Conservation (phyloP, 2,888 invertebrate genomes). For the Drosophila siamana region DNA sequence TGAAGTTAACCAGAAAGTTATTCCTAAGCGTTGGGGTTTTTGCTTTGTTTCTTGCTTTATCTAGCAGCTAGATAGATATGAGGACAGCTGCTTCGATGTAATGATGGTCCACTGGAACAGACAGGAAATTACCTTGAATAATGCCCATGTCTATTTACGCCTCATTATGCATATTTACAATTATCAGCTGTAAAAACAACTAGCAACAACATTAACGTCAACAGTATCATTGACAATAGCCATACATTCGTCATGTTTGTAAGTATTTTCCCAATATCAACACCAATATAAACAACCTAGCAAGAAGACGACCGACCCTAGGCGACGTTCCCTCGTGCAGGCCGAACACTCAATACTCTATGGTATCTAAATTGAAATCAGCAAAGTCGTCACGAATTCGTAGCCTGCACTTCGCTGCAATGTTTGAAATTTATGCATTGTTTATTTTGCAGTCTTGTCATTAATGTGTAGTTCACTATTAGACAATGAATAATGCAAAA, state of each 20-base stretch:
- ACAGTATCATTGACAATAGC: constrained; percentile 14
- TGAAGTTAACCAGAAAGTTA: background rate
- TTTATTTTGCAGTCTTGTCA: too few relatives aligned
- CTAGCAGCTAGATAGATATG: background rate
- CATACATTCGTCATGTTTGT: constrained; percentile 49
- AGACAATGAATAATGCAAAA: too few relatives aligned
- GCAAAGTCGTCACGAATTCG: background rate
- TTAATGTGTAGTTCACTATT: too few relatives aligned
- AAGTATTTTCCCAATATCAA: constrained; percentile 43
- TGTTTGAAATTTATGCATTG: background rate
- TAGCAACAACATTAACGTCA: constrained; percentile 16
- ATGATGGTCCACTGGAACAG: constrained; percentile 16
- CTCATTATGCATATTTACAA: constrained; percentile 67
- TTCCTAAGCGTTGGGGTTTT: background rate
- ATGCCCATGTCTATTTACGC: constrained; percentile 37
- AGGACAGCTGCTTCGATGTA: constrained; percentile 4
- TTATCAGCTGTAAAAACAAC: constrained; percentile 56
- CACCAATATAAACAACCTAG: constrained; percentile 36
- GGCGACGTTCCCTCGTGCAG: background rate
- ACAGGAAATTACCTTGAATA: constrained; percentile 49
- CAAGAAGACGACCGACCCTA: background rate
- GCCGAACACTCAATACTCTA: constrained; percentile 26
- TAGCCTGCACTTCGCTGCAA: background rate
- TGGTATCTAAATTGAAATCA: background rate
- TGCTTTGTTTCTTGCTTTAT: background rate